These are phyloP conservation scores for Limnephilus marmoratus DNA, from an alignment of 2,888 invertebrate species.

Conservation along the genomic window DNA sequence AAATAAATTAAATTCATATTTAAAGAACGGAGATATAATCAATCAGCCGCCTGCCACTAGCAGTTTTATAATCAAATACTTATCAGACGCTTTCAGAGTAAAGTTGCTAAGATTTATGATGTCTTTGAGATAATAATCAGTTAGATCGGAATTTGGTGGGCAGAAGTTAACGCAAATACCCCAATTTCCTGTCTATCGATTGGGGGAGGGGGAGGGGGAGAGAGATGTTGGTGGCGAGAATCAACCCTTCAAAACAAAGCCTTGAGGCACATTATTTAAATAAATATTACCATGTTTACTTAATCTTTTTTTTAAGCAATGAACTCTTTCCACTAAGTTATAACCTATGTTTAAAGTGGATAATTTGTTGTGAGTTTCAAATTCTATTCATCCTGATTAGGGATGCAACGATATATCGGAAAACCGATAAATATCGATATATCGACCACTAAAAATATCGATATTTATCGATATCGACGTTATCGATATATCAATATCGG, in stretches of 20 bases:
- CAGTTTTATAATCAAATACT: background rate
- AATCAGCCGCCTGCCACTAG: background rate
- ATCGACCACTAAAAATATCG: too few species aligned
- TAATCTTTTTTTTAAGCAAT: too few species aligned
- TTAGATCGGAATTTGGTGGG: background rate
- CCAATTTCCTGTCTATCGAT: slow-evolving; percentile 13
- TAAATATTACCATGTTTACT: background rate
- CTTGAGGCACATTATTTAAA: background rate
- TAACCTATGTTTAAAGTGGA: too few species aligned
- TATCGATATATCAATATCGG: too few species aligned
- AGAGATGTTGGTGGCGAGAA: background rate
- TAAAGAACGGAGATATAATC: background rate
- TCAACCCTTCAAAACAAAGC: background rate
- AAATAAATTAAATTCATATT: background rate
- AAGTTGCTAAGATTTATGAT: slow-evolving; percentile 8
- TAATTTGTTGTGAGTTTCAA: too few species aligned
- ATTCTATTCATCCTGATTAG: too few species aligned
- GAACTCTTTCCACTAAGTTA: too few species aligned
- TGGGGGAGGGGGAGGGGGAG: background rate
- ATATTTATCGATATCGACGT: too few species aligned
- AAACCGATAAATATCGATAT: too few species aligned
- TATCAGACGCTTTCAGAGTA: background rate
- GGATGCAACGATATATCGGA: too few species aligned
- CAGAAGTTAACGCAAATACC: slow-evolving; percentile 3
- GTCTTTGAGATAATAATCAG: slow-evolving; percentile 6